Evolutionary conservation across 2,888 invertebrate genomes (phyloP).

Genomic region (Lacanobia oleracea): DNA sequence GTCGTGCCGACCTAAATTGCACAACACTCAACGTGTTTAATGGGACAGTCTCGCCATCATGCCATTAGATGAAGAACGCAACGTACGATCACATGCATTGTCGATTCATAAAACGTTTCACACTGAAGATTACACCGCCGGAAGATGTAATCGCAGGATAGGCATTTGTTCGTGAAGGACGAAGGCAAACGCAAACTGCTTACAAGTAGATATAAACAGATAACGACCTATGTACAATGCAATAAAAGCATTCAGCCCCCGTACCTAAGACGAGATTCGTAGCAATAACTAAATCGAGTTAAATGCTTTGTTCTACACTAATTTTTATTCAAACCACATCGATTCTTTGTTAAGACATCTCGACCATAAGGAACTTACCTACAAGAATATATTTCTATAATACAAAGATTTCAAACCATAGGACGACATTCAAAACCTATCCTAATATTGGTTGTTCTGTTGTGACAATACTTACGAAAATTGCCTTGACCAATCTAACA

Average conservation of each 20-base stretch:
- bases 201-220: conserved; percentile 80
- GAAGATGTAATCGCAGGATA: conserved; percentile 79
- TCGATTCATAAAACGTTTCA: conserved; percentile 73
- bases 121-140: conserved; percentile 76
- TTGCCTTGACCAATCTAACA: conserved; percentile 85
- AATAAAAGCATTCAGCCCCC: conserved; percentile 67
- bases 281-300: conserved; percentile 52
- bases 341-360: conserved; percentile 67
- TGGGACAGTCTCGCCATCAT: conserved; percentile 57
- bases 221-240: conserved; percentile 65
- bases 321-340: conserved; percentile 64
- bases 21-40: conserved; percentile 68
- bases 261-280: conserved; percentile 52
- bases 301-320: conserved; percentile 63
- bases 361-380: conserved; percentile 50
- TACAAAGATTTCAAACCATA: conserved; percentile 34
- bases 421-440: conserved; percentile 66
- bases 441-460: conserved; percentile 67
- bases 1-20: conserved; percentile 71
- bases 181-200: conserved; percentile 78
- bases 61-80: conserved; percentile 65
- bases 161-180: conserved; percentile 83
- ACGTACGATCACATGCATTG: conserved; percentile 65
- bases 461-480: conserved; percentile 85
- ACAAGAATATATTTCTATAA: conserved; percentile 26